Percentiles rank a stretch among this genome's conserved stretches.
Evolutionary conservation across 2,113 vertebrate genomes (phyloP).

Genomic region (Vimba vimba): DNA sequence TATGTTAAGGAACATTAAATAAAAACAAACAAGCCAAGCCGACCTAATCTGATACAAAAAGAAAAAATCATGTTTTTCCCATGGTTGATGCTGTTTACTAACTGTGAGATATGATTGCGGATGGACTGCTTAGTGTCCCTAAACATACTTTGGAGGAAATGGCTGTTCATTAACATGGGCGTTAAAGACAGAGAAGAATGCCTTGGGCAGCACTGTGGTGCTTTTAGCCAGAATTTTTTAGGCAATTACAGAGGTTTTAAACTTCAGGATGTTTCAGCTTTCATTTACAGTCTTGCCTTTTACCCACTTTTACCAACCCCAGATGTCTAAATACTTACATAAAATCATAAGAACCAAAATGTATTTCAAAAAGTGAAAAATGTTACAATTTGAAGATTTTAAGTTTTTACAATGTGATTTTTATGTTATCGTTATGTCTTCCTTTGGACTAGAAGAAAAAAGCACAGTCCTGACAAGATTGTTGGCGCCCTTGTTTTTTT

Average conservation of each 20-base stretch:
- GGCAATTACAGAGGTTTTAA: constrained; percentile 14
- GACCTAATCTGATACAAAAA: neutral
- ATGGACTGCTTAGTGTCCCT: constrained; percentile 51
- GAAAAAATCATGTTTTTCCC: neutral
- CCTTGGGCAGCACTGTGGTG: neutral
- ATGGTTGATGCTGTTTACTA: constrained; percentile 1
- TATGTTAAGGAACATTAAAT: neutral
- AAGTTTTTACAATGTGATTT: neutral
- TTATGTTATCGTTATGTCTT: neutral
- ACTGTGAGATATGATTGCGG: constrained; percentile 37
- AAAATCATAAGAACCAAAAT: too few relatives aligned
- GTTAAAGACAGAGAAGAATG: constrained; percentile 62
- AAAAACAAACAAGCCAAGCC: neutral
- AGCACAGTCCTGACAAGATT: neutral
- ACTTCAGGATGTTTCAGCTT: constrained; percentile 30
- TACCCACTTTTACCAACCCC: neutral
- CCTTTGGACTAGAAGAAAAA: neutral
- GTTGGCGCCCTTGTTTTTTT: neutral
- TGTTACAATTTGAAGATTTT: neutral
- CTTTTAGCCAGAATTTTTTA: constrained; percentile 12
- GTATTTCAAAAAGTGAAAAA: neutral
- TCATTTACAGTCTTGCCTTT: constrained; percentile 16
- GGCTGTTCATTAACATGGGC: constrained; percentile 65
- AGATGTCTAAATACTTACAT: neutral
- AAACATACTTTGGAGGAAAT: constrained; percentile 66